Percentiles rank a stretch among this genome's conserved stretches.
These are phyloP conservation scores for Petrolisthes manimaculis DNA, from an alignment of 2,888 invertebrate species.

Conservation along the genomic window DNA sequence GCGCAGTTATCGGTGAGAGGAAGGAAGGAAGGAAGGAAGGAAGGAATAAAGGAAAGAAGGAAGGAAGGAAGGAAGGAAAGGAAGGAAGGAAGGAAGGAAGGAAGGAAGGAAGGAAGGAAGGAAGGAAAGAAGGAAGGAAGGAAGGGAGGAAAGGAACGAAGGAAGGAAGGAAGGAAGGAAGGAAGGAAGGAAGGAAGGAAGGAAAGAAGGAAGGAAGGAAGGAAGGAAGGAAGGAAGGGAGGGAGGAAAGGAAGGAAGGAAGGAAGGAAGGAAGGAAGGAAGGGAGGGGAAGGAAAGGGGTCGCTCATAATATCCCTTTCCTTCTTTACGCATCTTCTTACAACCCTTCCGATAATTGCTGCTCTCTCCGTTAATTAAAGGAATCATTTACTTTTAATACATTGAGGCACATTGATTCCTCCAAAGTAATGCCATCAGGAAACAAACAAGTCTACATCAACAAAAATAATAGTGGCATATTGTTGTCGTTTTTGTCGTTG, in stretches of 20 bases:
- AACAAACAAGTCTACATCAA: no score
- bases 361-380: no score
- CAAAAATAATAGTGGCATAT: no score
- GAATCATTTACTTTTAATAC: no score
- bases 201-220: slow-evolving; percentile 5
- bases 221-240: no score
- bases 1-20: background rate
- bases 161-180: background rate
- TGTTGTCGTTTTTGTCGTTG: no score
- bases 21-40: background rate
- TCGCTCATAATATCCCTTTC: no score
- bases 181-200: background rate
- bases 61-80: background rate
- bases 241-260: background rate
- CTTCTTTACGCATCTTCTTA: no score
- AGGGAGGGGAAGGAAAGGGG: background rate
- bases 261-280: background rate
- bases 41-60: background rate
- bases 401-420: no score
- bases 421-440: no score
- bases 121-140: background rate
- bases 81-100: slow-evolving; percentile 1
- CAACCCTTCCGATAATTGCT: no score
- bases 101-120: background rate
- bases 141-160: no score